Evolutionary conservation across 2,888 invertebrate species (phyloP), one percentile per base, ranked within the genome.

Genomic region (Sphecodes monilicornis): DNA sequence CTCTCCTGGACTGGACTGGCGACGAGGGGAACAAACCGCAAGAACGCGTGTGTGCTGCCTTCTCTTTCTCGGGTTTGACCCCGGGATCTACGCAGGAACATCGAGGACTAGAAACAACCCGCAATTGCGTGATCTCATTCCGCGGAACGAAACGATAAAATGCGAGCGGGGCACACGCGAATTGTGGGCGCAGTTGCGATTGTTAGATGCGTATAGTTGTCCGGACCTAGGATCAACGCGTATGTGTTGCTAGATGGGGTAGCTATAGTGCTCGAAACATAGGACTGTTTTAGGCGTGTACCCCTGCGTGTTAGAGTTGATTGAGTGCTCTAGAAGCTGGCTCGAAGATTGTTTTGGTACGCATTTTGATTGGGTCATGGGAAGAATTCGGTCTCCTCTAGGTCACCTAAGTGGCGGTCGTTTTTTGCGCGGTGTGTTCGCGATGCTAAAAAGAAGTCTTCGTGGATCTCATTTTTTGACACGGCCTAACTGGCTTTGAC

Each of bases 181-280:
- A 79, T 88, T 88, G 32, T 89, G 88, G 90, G 90, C 76, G 90
- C 87, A 88, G 90, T 82, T 82, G 60, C 57, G 80, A 32, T 71
- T 69, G 75, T 70, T 66, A 69, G 66, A 22, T 36, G 72, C 50
- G 73, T 80, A 29, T 22, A 8, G 1, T n/a, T n/a, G n/a, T 50
- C n/a, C n/a, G 50, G 50, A 50, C 50, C 50, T 50, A 50, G 50
- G 50, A n/a, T 50, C 50, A 50, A 50, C 22, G 50, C 8, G 22
- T 22, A 16, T 0, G n/a, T 13, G 54, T 41, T 41, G 32, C 16
- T 46, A n/a, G n/a, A n/a, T 4, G 18, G 18, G 29, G 68, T 11
- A 41, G 39, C 74, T 60, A 18, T 32, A n/a, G 50, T 29, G 18
- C 8, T 29, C 16, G 5, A 29, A 41, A 16, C 18, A 22, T 60